A percentile compares a stretch with the other conserved stretches of the same genome.
These are phyloP conservation scores for Heliconius eleuchia DNA, from an alignment of 1,140 invertebrate genomes.

Conservation along the genomic window DNA sequence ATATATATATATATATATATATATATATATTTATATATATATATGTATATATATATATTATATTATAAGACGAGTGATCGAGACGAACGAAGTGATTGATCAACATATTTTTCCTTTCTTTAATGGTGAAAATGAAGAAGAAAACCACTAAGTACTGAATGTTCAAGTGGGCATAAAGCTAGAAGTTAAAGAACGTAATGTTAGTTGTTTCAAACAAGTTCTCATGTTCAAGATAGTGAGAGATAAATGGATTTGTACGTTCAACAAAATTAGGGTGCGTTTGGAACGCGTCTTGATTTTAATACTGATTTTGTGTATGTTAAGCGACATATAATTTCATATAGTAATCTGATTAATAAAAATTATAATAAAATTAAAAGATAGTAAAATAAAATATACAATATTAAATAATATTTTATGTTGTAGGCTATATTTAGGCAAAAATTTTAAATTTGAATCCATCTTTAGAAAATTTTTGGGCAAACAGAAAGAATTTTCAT, in stretches of 20 bases:
- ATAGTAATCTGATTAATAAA: too few species aligned
- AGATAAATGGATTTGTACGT: constrained; percentile 32
- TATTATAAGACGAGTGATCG: too few species aligned
- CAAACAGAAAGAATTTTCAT: too few species aligned
- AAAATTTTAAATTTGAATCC: too few species aligned
- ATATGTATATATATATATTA: too few species aligned
- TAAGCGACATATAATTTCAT: not conserved
- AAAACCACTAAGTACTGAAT: not conserved
- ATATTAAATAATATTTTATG: too few species aligned
- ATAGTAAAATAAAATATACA: too few species aligned
- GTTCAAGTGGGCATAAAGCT: constrained; percentile 15
- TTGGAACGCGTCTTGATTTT: not conserved
- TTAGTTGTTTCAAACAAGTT: constrained; percentile 15
- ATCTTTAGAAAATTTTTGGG: too few species aligned
- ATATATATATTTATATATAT: too few species aligned
- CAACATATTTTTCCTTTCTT: not conserved
- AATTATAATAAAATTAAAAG: too few species aligned
- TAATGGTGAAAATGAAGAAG: not conserved
- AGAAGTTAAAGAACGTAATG: constrained; percentile 24
- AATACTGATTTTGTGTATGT: not conserved
- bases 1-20: too few species aligned
- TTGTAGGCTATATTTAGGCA: too few species aligned
- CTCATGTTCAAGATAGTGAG: constrained; percentile 15
- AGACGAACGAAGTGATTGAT: not conserved
- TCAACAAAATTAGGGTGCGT: constrained; percentile 27